phyloP scores from a whole-genome alignment of 2,113 vertebrate genomes.

The Pungitius pungitius region DNA sequence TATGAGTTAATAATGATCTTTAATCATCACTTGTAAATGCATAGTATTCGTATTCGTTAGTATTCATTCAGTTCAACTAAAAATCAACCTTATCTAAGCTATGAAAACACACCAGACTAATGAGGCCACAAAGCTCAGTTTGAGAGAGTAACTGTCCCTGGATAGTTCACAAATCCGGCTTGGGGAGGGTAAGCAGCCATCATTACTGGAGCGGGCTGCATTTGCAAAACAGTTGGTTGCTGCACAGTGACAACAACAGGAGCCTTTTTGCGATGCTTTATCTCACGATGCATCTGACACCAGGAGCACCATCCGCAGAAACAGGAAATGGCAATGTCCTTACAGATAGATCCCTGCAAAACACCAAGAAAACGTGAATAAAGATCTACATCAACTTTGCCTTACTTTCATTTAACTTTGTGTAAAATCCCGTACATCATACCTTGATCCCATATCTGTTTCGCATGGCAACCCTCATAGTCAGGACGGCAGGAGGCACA shows the following conservation, averaged over 20 bases:
- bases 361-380: no score
- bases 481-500: conserved; percentile 40
- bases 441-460: conserved; percentile 64
- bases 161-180: rapidly evolving
- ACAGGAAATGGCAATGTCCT: conserved; percentile 58
- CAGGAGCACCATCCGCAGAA: conserved; percentile 62
- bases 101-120: neutral
- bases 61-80: neutral
- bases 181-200: neutral
- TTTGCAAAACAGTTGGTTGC: neutral
- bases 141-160: rapidly evolving
- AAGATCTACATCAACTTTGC: neutral
- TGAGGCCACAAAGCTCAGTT: neutral
- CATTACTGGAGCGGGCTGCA: conserved; percentile 32
- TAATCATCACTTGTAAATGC: neutral
- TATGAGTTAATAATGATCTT: neutral
- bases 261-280: conserved; percentile 11
- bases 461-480: conserved; percentile 52
- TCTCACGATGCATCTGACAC: conserved; percentile 70
- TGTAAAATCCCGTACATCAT: neutral
- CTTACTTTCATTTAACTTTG: neutral
- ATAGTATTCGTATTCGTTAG: no score
- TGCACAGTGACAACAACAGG: neutral
- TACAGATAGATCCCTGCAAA: conserved; percentile 61
- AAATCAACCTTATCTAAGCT: neutral